phyloP scores from a whole-genome alignment of 2,888 invertebrate genomes.

The Acrobasis repandana region DNA sequence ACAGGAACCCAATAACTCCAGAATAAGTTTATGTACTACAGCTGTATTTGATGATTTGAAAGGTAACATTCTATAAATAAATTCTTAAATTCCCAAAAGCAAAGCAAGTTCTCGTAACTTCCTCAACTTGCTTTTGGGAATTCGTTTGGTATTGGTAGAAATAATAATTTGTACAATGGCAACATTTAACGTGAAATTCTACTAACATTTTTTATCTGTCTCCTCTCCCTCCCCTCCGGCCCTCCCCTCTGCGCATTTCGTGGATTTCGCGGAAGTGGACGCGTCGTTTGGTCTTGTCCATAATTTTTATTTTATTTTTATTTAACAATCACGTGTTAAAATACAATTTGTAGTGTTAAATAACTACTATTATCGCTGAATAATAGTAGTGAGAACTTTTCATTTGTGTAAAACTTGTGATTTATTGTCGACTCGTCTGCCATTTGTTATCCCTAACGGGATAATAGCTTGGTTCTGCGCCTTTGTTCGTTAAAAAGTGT shows the following conservation, averaged over 20 bases:
- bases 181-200: conserved; percentile 30
- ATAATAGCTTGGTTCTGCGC: conserved; percentile 78
- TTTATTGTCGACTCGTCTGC: conserved; percentile 62
- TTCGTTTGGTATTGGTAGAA: neutral
- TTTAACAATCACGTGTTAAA: conserved; percentile 56
- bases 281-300: conserved; percentile 67
- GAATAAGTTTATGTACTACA: conserved; percentile 57
- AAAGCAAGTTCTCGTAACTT: too few species aligned
- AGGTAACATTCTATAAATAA: conserved; percentile 46
- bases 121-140: too few species aligned
- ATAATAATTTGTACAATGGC: conserved; percentile 25
- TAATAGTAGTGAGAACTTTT: conserved; percentile 59
- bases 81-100: too few species aligned
- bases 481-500: conserved; percentile 79
- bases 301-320: conserved; percentile 75
- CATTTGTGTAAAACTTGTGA: conserved; percentile 55
- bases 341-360: conserved; percentile 53
- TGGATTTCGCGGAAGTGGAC: conserved; percentile 71
- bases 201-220: conserved; percentile 19
- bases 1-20: conserved; percentile 64
- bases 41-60: conserved; percentile 61
- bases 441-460: conserved; percentile 82
- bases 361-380: conserved; percentile 55
- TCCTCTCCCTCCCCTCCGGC: conserved; percentile 32
- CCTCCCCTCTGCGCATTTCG: conserved; percentile 40